phyloP scores from a whole-genome alignment of 2,113 vertebrate genomes.

The Scytalopus superciliaris region DNA sequence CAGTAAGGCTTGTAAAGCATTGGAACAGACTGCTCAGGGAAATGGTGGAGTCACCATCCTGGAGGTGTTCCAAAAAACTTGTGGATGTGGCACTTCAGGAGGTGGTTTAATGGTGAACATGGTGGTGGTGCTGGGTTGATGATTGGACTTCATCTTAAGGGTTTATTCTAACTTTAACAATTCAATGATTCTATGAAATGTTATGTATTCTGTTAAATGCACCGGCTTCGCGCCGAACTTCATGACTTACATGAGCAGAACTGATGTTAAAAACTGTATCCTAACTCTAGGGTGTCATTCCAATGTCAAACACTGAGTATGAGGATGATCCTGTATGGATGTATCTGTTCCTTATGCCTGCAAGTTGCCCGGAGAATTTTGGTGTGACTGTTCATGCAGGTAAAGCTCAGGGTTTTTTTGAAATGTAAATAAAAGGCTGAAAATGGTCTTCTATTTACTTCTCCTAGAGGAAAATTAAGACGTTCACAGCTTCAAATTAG shows the following conservation, averaged over 20 bases:
- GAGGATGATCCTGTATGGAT: background rate
- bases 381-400: background rate
- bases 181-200: background rate
- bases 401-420: background rate
- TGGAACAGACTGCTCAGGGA: background rate
- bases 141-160: no score
- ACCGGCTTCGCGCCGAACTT: background rate
- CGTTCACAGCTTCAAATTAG: background rate
- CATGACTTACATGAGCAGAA: background rate
- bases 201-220: background rate
- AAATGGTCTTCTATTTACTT: background rate
- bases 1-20: background rate
- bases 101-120: background rate
- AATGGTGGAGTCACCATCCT: background rate
- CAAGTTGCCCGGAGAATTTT: background rate
- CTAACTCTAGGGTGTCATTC: background rate
- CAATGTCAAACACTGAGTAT: background rate
- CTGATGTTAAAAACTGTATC: background rate
- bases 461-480: background rate
- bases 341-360: background rate
- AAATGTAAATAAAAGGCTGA: background rate
- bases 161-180: fast-evolving
- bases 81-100: background rate
- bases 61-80: background rate
- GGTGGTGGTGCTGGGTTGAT: background rate